Evolutionary conservation across 2,113 vertebrate genomes (phyloP).

Genomic region (Etheostoma cragini): DNA sequence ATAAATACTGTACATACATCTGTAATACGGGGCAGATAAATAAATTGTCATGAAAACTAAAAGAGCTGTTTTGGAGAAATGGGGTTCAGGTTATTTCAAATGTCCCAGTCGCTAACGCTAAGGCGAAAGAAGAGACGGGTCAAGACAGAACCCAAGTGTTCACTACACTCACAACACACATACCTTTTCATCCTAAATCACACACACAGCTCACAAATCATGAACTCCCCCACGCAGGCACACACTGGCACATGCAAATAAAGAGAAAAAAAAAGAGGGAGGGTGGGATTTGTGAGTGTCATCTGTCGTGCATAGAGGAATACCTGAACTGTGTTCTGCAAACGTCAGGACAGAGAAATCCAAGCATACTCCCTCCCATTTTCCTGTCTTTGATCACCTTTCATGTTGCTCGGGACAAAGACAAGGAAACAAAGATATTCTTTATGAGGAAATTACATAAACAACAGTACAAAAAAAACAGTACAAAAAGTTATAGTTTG

Average conservation of each 20-base stretch:
- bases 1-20: slow-evolving; percentile 83
- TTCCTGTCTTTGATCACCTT: slow-evolving; percentile 25
- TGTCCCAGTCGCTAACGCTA: slow-evolving; percentile 38
- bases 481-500: slow-evolving; percentile 63
- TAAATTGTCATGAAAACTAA: slow-evolving; percentile 44
- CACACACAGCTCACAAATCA: slow-evolving; percentile 18
- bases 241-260: slow-evolving; percentile 63
- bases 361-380: slow-evolving; percentile 31
- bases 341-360: slow-evolving; percentile 56
- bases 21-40: slow-evolving; percentile 63
- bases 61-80: slow-evolving; percentile 45
- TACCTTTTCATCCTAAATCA: slow-evolving; percentile 37
- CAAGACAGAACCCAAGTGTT: slow-evolving; percentile 36
- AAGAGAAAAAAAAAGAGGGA: slow-evolving; percentile 31
- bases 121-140: slow-evolving; percentile 36
- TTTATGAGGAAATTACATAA: slow-evolving; percentile 50
- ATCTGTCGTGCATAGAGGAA: slow-evolving; percentile 76
- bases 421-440: slow-evolving; percentile 45
- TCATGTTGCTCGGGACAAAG: slow-evolving; percentile 33
- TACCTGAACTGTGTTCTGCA: slow-evolving; percentile 57
- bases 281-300: slow-evolving; percentile 18
- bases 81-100: slow-evolving; percentile 50
- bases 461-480: slow-evolving; percentile 64
- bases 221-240: slow-evolving; percentile 39
- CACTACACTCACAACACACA: slow-evolving; percentile 6